phyloP scores from a whole-genome alignment of 2,797 vertebrate species.

The Bovichtus diacanthus region DNA sequence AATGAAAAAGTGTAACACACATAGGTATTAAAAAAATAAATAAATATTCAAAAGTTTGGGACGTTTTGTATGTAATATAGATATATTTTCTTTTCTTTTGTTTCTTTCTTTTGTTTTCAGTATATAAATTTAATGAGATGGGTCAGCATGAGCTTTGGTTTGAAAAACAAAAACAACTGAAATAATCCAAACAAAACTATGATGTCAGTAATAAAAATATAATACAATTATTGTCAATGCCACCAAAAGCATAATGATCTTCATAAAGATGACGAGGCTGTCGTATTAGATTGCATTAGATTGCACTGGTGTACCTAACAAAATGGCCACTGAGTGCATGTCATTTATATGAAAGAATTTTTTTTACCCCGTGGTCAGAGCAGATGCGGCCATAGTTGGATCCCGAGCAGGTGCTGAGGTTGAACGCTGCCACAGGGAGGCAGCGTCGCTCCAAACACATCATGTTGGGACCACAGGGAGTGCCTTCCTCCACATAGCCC shows the following conservation, averaged over 20 bases:
- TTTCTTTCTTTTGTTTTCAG: too few relatives aligned
- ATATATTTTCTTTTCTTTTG: too few relatives aligned
- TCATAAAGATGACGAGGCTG: background rate
- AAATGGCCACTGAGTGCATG: background rate
- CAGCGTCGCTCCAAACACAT: slow-evolving; percentile 94
- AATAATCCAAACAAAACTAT: too few relatives aligned
- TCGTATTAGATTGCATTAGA: too few relatives aligned
- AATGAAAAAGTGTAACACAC: too few relatives aligned
- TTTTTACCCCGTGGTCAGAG: slow-evolving; percentile 91
- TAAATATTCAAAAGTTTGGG: too few relatives aligned
- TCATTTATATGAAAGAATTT: background rate
- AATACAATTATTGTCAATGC: background rate
- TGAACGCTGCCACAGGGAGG: slow-evolving; percentile 92
- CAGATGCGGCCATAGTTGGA: slow-evolving; percentile 88
- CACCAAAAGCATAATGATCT: background rate
- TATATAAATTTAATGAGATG: too few relatives aligned
- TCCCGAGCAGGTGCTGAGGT: slow-evolving; percentile 92
- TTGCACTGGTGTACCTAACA: background rate
- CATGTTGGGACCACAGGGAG: slow-evolving; percentile 95
- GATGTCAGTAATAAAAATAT: background rate
- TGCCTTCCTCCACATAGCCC: slow-evolving; percentile 95
- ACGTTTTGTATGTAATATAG: too few relatives aligned
- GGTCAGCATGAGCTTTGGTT: too few relatives aligned
- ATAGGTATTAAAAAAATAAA: too few relatives aligned
- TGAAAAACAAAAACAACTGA: too few relatives aligned